Conservation (phyloP, 1,140 invertebrate genomes). For the Drosophila ananassae region DNA sequence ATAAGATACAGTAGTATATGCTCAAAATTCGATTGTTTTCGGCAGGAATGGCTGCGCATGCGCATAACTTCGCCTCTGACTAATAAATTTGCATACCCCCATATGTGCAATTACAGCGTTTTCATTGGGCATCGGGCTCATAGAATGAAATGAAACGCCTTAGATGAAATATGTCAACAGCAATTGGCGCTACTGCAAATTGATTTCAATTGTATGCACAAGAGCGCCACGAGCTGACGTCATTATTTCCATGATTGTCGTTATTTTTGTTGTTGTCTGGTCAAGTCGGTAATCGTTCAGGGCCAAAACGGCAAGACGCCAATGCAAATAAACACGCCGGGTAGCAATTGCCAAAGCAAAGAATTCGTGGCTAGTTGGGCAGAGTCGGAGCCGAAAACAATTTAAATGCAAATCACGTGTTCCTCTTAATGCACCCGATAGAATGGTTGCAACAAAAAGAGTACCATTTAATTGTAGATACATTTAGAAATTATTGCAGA, state of each 20-base stretch:
- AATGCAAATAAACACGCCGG: slow-evolving; percentile 61
- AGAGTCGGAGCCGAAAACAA: slow-evolving; percentile 36
- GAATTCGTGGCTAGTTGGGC: slow-evolving; percentile 44
- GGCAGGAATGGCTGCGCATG: slow-evolving; percentile 30
- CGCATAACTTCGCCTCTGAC: slow-evolving; percentile 13
- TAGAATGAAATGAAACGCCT: slow-evolving; percentile 45
- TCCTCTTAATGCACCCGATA: slow-evolving; percentile 56
- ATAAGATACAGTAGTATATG: neutral
- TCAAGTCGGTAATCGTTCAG: slow-evolving; percentile 45
- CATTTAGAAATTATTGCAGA: too few species aligned
- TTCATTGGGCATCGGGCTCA: slow-evolving; percentile 6
- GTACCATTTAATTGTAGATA: too few species aligned
- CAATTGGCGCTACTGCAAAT: slow-evolving; percentile 71
- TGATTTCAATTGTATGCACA: slow-evolving; percentile 73
- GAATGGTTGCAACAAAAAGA: slow-evolving; percentile 18
- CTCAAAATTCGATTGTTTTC: slow-evolving; percentile 14
- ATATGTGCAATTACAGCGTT: slow-evolving; percentile 16
- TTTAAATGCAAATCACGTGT: slow-evolving; percentile 71
- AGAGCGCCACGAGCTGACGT: slow-evolving; percentile 60
- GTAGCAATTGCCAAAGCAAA: slow-evolving; percentile 11
- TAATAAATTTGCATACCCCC: slow-evolving; percentile 57
- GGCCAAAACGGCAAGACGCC: slow-evolving; percentile 58
- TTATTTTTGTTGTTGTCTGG: slow-evolving; percentile 27
- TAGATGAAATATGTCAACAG: slow-evolving; percentile 70
- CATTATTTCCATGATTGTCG: slow-evolving; percentile 46